phyloP scores from a whole-genome alignment of 1,140 invertebrate genomes.

The Physella acuta region DNA sequence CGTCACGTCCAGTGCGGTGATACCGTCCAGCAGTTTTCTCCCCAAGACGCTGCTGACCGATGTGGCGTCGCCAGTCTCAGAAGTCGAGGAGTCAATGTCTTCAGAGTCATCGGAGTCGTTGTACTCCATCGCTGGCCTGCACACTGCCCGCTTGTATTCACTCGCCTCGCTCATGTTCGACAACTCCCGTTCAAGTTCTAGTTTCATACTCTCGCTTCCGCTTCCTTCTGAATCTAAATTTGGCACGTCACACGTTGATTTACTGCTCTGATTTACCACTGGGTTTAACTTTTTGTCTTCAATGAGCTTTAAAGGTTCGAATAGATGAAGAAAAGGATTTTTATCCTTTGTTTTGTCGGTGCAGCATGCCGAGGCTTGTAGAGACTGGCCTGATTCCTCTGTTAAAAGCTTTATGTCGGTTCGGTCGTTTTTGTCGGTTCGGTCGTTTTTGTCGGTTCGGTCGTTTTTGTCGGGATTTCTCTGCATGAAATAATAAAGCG shows the following conservation, averaged over 20 bases:
- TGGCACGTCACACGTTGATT: background rate
- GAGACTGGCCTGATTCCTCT: background rate
- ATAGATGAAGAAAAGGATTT: constrained; percentile 6
- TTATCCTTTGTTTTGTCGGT: background rate
- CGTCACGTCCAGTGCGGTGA: background rate
- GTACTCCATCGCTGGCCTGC: background rate
- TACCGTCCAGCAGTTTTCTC: background rate
- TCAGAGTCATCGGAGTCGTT: too few relatives aligned
- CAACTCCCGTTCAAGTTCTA: background rate
- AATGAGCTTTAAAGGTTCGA: background rate
- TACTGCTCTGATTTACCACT: too few relatives aligned
- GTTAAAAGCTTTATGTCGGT: background rate
- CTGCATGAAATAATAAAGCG: constrained; percentile 13
- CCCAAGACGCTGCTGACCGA: background rate
- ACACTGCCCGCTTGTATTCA: background rate
- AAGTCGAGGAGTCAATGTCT: too few relatives aligned
- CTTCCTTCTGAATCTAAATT: background rate
- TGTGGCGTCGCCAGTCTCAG: too few relatives aligned
- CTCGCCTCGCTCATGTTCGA: background rate
- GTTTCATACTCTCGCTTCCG: background rate
- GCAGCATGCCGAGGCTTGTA: background rate
- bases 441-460: background rate
- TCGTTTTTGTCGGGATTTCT: background rate
- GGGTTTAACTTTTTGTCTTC: too few relatives aligned
- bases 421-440: background rate